phyloP scores from a whole-genome alignment of 2,888 invertebrate genomes.

The Cheilosia vulpina region DNA sequence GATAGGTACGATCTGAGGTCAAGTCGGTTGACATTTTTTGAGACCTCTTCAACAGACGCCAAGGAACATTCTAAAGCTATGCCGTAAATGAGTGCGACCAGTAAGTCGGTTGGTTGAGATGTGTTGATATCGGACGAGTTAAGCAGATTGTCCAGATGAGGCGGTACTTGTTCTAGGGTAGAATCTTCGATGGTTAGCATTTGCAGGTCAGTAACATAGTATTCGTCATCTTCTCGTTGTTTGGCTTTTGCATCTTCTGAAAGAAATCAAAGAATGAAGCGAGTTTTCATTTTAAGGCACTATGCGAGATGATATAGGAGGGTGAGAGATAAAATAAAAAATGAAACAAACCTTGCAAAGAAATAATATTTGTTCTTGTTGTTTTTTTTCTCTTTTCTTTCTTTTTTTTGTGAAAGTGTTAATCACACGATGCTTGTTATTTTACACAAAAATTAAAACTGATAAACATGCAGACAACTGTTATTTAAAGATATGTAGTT shows the following conservation, averaged over 20 bases:
- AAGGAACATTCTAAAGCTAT: constrained; percentile 81
- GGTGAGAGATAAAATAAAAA: constrained; percentile 12
- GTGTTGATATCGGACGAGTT: constrained; percentile 26
- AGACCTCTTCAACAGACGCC: constrained; percentile 75
- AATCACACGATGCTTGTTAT: constrained; percentile 59
- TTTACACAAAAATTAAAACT: constrained; percentile 55
- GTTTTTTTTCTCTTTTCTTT: neutral
- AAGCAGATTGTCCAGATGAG: constrained; percentile 78
- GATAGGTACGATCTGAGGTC: constrained; percentile 26
- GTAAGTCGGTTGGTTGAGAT: constrained; percentile 77
- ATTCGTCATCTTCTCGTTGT: neutral
- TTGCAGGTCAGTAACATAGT: neutral
- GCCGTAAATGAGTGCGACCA: constrained; percentile 79
- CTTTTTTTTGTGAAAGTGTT: constrained; percentile 41
- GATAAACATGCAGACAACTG: constrained; percentile 58
- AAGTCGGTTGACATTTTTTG: constrained; percentile 50
- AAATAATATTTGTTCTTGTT: constrained; percentile 21
- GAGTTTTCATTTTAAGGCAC: constrained; percentile 29
- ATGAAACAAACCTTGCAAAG: constrained; percentile 63
- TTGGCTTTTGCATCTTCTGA: constrained; percentile 31
- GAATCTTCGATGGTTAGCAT: constrained; percentile 78
- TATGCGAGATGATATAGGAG: neutral
- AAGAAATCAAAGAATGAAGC: constrained; percentile 47
- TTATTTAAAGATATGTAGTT: constrained; percentile 31
- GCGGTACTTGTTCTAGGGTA: constrained; percentile 78